Base-by-base conservation (phyloP, 2,888 invertebrate genomes). In the Chaetogeoica ovagalla region DNA sequence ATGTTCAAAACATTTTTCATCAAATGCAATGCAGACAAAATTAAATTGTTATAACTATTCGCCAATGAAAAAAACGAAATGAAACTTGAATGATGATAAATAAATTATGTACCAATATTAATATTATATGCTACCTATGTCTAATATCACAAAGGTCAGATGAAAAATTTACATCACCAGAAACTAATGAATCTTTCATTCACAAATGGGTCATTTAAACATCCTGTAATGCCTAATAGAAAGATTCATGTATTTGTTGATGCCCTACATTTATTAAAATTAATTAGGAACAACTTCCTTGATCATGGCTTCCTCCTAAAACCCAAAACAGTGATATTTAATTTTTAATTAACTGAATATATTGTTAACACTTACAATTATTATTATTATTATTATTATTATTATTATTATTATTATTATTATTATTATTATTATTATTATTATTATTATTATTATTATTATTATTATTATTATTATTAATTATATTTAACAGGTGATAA, bases 201-300 rank as follows among this genome's bases (percentile, higher is more conserved):
- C 9, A 48, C 21, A 48, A 62, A 62, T 30, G 15, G 43, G 2
- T 65, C 17, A 5, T 62, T 75, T 19, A 43, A 65, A 4, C 65
- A 65, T n/a, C n/a, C n/a, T 30, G 15, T 37, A 63, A 55, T 52
- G 17, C n/a, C 19, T 30, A 39, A 65, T 48, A 21, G 30, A 2
- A 52, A 23, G 21, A 75, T 82, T 23, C 62, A 72, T 57, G 81
- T 65, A 37, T 82, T 82, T 72, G 65, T 79, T 30, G 81, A 83
- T 69, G 77, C 74, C 2, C 82, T 81, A 7, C 81, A 83, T 59
- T 65, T 81, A 1, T 39, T 83, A 39, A 83, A 83, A 73, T 70
- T 81, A 9, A 37, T 75, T 30, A 59, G 77, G n/a, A 82, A 82
- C 60, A 76, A 77, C 63, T 68, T 81, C 1, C 17, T 82, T 17